Evolutionary conservation across 2,113 vertebrate genomes (phyloP).

Genomic region (Myotis lucifugus): DNA sequence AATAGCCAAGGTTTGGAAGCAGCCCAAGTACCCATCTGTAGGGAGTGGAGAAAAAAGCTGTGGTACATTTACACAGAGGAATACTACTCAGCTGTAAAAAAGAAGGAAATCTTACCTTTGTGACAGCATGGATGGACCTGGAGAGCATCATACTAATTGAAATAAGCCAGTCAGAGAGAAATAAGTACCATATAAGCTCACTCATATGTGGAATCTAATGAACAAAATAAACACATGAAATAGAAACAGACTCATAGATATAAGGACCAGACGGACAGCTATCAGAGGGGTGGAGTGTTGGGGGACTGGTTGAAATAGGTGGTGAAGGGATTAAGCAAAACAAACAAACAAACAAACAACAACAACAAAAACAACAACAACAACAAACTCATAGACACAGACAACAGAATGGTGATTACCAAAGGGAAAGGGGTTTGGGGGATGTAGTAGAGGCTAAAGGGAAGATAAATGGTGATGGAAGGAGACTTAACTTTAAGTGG

Average conservation of each 20-base stretch:
- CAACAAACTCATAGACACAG: background rate
- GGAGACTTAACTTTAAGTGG: background rate
- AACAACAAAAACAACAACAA: too few species aligned
- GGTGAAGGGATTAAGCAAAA: background rate
- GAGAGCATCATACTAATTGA: background rate
- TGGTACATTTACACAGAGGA: background rate
- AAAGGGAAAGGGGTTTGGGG: background rate
- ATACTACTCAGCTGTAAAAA: background rate
- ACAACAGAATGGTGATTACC: background rate
- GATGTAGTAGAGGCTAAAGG: background rate
- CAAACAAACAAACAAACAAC: background rate
- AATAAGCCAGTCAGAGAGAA: background rate
- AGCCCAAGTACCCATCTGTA: too few species aligned
- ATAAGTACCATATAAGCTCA: background rate
- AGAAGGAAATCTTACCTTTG: background rate
- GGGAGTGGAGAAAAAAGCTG: too few species aligned
- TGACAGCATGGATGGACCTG: background rate
- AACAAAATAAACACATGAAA: background rate
- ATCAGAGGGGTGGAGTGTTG: background rate
- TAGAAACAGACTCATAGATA: background rate
- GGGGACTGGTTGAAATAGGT: background rate
- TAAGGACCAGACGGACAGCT: background rate
- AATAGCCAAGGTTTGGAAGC: too few species aligned
- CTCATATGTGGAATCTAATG: background rate
- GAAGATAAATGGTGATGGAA: background rate